phyloP scores from a whole-genome alignment of 2,797 vertebrate species.

The Enteromius anoplus region DNA sequence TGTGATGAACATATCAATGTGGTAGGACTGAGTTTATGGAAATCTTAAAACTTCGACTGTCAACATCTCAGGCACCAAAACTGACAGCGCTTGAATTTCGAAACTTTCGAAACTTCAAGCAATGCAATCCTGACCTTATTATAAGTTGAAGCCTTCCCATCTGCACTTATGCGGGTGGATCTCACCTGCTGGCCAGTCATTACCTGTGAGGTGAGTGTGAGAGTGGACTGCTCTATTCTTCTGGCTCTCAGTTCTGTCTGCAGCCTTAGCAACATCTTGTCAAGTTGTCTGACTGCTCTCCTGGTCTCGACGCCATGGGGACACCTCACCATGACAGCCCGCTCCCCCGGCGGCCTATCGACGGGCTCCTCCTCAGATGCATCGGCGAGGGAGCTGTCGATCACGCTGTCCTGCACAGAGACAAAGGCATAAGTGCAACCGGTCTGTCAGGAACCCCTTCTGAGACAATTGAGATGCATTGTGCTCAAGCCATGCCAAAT shows the following conservation, averaged over 20 bases:
- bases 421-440: slow-evolving; percentile 25
- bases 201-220: slow-evolving; percentile 36
- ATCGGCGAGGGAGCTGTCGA: slow-evolving; percentile 67
- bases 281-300: slow-evolving; percentile 58
- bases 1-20: not conserved
- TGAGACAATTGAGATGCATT: not conserved
- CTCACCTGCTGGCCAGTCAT: slow-evolving; percentile 27
- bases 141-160: slow-evolving; percentile 13
- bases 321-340: slow-evolving; percentile 55
- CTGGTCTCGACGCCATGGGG: slow-evolving; percentile 53
- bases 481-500: not conserved
- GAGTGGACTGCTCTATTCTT: slow-evolving; percentile 42
- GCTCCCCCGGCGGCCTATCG: slow-evolving; percentile 3
- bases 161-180: not conserved
- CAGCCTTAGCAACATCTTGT: slow-evolving; percentile 62
- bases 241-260: slow-evolving; percentile 50
- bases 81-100: not conserved
- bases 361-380: slow-evolving; percentile 23
- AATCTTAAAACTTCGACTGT: not conserved
- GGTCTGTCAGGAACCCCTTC: not conserved
- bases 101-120: slow-evolving; percentile 5
- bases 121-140: slow-evolving; percentile 20
- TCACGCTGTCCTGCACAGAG: slow-evolving; percentile 74
- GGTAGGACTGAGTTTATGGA: not conserved
- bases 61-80: slow-evolving; percentile 29